Conservation (phyloP, 2,888 invertebrate genomes). For the Chydorus sphaericus region DNA sequence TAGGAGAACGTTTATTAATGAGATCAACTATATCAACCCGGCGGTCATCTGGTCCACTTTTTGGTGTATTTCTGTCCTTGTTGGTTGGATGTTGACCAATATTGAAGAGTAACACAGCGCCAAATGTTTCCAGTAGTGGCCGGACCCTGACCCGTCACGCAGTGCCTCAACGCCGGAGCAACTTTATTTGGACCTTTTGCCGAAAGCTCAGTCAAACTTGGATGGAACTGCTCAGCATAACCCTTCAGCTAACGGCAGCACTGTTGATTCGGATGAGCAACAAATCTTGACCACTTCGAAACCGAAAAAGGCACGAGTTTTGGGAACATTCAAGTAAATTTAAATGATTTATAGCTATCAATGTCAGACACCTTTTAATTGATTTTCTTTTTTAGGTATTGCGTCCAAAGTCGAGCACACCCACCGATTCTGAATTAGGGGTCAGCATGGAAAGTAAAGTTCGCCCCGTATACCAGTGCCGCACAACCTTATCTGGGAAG, state of each 20-base stretch:
- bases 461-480: slow-evolving; percentile 70
- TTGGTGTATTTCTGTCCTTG: slow-evolving; percentile 35
- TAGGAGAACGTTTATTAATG: slow-evolving; percentile 54
- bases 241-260: neutral
- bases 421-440: slow-evolving; percentile 17
- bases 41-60: slow-evolving; percentile 65
- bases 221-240: neutral
- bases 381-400: neutral
- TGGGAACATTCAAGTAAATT: too few species aligned
- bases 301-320: too few species aligned
- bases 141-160: slow-evolving; percentile 36
- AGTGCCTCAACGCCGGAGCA: slow-evolving; percentile 9
- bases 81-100: slow-evolving; percentile 60
- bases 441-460: slow-evolving; percentile 21
- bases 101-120: slow-evolving; percentile 84
- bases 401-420: neutral
- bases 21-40: slow-evolving; percentile 47
- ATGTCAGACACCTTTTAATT: neutral
- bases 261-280: slow-evolving; percentile 27
- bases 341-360: slow-evolving; percentile 23
- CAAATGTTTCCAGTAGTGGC: slow-evolving; percentile 92
- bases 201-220: slow-evolving; percentile 12
- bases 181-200: slow-evolving; percentile 11
- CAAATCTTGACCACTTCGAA: slow-evolving; percentile 38
- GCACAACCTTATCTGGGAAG: slow-evolving; percentile 92